These are phyloP conservation scores for Menidia menidia DNA, from an alignment of 2,797 vertebrate species.

Conservation along the genomic window DNA sequence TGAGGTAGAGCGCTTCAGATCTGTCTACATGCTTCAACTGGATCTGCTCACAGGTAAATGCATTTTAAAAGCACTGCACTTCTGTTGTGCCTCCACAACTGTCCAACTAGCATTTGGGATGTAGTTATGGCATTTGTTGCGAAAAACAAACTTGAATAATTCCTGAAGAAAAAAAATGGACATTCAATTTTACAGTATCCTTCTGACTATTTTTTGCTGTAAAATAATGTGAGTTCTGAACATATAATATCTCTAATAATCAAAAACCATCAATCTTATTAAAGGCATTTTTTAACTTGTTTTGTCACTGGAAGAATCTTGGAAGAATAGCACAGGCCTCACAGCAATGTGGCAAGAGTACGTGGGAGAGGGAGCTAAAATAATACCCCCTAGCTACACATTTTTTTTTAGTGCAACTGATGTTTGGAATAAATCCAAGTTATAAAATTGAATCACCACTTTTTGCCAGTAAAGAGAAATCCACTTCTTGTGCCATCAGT, in stretches of 20 bases:
- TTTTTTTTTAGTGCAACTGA: conserved; percentile 20
- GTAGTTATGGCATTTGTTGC: neutral
- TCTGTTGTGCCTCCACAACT: neutral
- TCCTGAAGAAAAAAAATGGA: neutral
- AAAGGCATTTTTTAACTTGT: neutral
- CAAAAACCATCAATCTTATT: neutral
- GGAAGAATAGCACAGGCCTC: conserved; percentile 17
- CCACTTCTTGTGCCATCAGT: neutral
- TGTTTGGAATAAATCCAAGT: conserved; percentile 36
- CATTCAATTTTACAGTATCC: no score
- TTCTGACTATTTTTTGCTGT: no score
- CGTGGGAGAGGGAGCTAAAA: conserved; percentile 30
- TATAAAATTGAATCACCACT: conserved; percentile 25
- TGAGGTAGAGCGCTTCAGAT: conserved; percentile 7
- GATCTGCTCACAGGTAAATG: conserved; percentile 21
- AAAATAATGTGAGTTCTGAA: neutral
- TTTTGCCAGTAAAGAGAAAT: neutral
- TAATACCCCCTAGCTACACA: conserved; percentile 25
- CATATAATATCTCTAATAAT: neutral
- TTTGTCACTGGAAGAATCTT: neutral
- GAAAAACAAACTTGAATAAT: neutral
- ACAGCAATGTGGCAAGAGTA: conserved; percentile 6
- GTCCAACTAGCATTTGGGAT: neutral
- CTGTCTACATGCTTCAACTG: neutral
- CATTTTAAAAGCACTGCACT: neutral